Conservation (phyloP, 2,797 vertebrate genomes). For the Tangara arthus region DNA sequence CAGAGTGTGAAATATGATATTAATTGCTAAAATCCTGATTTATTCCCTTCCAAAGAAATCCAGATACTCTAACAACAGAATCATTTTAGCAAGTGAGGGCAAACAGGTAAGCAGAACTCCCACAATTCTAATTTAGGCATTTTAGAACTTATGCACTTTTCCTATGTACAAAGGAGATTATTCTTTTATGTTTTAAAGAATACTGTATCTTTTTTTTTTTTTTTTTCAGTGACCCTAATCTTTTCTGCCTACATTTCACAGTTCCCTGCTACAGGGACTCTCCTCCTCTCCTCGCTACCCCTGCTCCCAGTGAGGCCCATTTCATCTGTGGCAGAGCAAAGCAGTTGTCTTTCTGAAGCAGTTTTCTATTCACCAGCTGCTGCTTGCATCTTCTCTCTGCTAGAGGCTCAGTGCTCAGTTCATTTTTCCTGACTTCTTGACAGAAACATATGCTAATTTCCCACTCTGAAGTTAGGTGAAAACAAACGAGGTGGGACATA, state of each 20-base stretch:
- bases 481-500: not conserved
- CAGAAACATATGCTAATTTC: not conserved
- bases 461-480: not conserved
- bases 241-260: not conserved
- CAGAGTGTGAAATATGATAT: not conserved
- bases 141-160: not conserved
- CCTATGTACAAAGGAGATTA: not conserved
- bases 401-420: not conserved
- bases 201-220: no score
- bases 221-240: not conserved
- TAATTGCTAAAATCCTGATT: not conserved
- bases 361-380: not conserved
- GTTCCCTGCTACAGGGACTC: not conserved
- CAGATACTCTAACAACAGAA: not conserved
- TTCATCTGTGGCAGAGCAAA: not conserved
- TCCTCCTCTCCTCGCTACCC: not conserved
- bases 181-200: not conserved
- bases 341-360: not conserved
- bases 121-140: not conserved
- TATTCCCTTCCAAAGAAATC: not conserved
- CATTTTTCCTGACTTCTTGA: conserved; percentile 11
- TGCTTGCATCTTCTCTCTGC: not conserved
- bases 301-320: not conserved
- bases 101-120: not conserved
- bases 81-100: not conserved